Conservation (phyloP, 2,888 invertebrate species). For the Nephrocerus scutellatus region DNA sequence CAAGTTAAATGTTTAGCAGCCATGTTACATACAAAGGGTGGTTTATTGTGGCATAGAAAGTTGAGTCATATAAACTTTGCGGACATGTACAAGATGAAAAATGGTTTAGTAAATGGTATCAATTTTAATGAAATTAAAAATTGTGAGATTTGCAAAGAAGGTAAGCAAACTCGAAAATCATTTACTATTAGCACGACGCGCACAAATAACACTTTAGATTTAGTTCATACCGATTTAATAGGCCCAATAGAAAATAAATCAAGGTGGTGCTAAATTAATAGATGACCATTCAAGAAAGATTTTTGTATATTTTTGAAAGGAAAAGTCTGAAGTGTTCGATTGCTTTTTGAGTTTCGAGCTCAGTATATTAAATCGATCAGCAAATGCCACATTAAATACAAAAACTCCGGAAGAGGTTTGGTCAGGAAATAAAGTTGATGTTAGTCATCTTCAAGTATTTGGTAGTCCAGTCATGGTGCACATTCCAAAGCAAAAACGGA, state of each 20-base stretch:
- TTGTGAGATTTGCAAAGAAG: slow-evolving; percentile 25
- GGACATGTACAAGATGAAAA: slow-evolving; percentile 13
- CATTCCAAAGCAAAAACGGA: slow-evolving; percentile 9
- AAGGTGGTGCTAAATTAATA: slow-evolving; percentile 33
- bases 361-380: slow-evolving; percentile 23
- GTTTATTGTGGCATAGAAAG: slow-evolving; percentile 28
- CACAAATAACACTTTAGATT: slow-evolving; percentile 25
- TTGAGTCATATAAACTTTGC: slow-evolving; percentile 24
- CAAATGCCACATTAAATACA: slow-evolving; percentile 21
- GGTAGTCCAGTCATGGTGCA: slow-evolving; percentile 14
- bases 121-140: slow-evolving; percentile 15
- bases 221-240: slow-evolving; percentile 37
- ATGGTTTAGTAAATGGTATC: slow-evolving; percentile 11
- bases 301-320: slow-evolving; percentile 15
- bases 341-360: slow-evolving; percentile 21
- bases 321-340: slow-evolving; percentile 21
- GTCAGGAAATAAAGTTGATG: no score
- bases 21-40: no score
- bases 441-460: slow-evolving; percentile 12
- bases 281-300: slow-evolving; percentile 29
- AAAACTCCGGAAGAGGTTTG: no score
- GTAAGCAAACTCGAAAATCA: slow-evolving; percentile 23
- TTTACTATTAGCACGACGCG: slow-evolving; percentile 19
- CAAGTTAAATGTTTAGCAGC: no score
- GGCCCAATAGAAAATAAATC: slow-evolving; percentile 36